Percentiles rank a stretch among this genome's conserved stretches.
Conservation (phyloP, 2,888 invertebrate genomes). For the Drosophila kambysellisi region DNA sequence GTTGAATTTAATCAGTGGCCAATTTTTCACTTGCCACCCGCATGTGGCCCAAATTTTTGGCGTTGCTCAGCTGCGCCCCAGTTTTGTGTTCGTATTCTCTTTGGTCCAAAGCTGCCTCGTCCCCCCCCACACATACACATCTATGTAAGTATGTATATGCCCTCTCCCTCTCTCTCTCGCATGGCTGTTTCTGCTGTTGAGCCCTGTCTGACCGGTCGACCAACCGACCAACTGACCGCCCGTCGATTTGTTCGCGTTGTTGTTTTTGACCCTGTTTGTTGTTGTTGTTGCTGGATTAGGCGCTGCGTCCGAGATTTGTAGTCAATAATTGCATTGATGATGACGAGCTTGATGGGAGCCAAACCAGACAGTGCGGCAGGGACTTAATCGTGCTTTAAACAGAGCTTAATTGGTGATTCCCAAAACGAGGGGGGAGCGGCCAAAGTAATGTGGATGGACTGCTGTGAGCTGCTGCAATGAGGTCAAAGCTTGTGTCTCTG, state of each 20-base stretch:
- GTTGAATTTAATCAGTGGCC: constrained; percentile 80
- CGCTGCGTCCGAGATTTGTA: constrained; percentile 69
- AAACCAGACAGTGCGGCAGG: constrained; percentile 3
- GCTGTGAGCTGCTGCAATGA: constrained; percentile 15
- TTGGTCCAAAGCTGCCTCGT: background rate
- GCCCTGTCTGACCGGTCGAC: constrained; percentile 32
- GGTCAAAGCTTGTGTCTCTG: constrained; percentile 29
- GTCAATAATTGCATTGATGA: constrained; percentile 79
- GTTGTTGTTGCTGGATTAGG: constrained; percentile 51
- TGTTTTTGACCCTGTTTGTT: constrained; percentile 17
- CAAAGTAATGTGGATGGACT: background rate
- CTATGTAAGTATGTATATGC: background rate
- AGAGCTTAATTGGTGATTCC: constrained; percentile 76
- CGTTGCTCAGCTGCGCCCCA: constrained; percentile 21
- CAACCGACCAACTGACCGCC: constrained; percentile 43
- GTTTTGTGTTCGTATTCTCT: constrained; percentile 17
- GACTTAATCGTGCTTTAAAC: constrained; percentile 77
- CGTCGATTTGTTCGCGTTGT: constrained; percentile 40
- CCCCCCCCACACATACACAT: background rate
- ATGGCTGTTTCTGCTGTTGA: constrained; percentile 6
- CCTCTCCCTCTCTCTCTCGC: background rate
- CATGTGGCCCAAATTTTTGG: constrained; percentile 24
- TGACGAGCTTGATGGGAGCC: constrained; percentile 46
- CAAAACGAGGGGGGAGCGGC: constrained; percentile 21
- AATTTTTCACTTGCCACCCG: constrained; percentile 70